Conservation (phyloP, 2,797 vertebrate genomes). For the Oreochromis grahami region DNA sequence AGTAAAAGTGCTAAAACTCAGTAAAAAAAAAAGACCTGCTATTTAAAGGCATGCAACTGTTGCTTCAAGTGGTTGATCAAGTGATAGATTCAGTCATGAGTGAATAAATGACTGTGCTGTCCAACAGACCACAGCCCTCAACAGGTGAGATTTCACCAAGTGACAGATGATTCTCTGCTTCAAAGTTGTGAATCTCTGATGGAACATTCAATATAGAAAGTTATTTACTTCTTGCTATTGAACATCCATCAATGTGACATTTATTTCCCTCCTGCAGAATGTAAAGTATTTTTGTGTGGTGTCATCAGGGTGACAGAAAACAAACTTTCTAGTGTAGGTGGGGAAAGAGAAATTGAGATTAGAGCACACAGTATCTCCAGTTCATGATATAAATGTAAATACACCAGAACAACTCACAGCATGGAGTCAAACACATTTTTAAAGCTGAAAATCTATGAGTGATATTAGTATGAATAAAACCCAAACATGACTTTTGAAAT, state of each 20-base stretch:
- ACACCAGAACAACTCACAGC: not conserved
- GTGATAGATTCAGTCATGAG: not conserved
- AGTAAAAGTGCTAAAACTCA: not conserved
- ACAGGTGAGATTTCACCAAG: not conserved
- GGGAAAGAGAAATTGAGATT: not conserved
- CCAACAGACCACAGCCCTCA: not conserved
- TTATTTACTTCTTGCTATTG: slow-evolving; percentile 12
- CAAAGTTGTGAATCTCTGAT: not conserved
- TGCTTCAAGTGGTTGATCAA: not conserved
- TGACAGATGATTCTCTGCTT: not conserved
- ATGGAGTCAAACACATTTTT: not conserved
- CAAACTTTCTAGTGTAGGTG: not conserved
- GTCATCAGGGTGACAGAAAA: not conserved
- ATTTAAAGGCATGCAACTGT: not conserved
- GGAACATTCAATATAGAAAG: not conserved
- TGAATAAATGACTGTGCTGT: not conserved
- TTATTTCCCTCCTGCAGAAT: slow-evolving; percentile 6
- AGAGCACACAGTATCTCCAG: not conserved
- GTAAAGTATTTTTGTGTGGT: not conserved
- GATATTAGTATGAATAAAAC: not conserved
- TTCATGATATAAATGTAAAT: not conserved
- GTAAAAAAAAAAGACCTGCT: not conserved
- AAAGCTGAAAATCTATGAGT: not conserved
- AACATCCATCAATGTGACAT: slow-evolving; percentile 31
- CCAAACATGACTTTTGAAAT: not conserved